These are phyloP conservation scores for Crambe crambe DNA, from an alignment of 37 sponge, comb jelly and placozoan genomes.

Conservation along the genomic window DNA sequence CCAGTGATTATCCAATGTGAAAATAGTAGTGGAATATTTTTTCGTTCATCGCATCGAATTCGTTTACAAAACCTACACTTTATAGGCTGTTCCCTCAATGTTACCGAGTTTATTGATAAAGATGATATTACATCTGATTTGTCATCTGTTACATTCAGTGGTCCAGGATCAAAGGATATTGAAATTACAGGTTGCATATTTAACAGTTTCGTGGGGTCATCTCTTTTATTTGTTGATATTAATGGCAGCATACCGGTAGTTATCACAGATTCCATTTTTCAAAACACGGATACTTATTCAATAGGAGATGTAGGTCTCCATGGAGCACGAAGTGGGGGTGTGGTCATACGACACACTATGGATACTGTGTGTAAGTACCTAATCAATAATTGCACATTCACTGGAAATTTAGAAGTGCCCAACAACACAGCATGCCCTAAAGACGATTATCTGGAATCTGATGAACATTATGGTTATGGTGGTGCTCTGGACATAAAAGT, in stretches of 20 bases:
- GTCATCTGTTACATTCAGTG: not conserved
- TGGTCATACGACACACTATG: not conserved
- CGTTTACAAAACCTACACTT: not conserved
- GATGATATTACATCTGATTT: not conserved
- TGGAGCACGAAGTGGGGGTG: not conserved
- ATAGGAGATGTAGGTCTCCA: too few species aligned
- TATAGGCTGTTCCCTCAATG: conserved; percentile 3
- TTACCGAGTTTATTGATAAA: not conserved
- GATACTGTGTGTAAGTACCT: too few species aligned
- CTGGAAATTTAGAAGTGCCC: not conserved
- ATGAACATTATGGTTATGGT: not conserved
- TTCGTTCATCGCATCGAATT: not conserved
- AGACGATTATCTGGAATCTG: not conserved
- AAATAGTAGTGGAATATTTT: not conserved
- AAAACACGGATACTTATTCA: too few species aligned
- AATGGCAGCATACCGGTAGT: not conserved
- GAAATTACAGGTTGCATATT: not conserved
- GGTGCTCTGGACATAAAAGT: not conserved
- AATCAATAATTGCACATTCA: not conserved
- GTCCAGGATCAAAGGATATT: not conserved
- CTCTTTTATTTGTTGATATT: not conserved
- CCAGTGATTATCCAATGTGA: not conserved
- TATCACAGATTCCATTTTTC: not conserved
- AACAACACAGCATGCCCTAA: not conserved
- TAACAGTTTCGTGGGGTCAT: not conserved